Evolutionary conservation across 2,888 invertebrate species (phyloP), one percentile per base, ranked within the genome.

Genomic region (Sinohyriopsis cumingii): DNA sequence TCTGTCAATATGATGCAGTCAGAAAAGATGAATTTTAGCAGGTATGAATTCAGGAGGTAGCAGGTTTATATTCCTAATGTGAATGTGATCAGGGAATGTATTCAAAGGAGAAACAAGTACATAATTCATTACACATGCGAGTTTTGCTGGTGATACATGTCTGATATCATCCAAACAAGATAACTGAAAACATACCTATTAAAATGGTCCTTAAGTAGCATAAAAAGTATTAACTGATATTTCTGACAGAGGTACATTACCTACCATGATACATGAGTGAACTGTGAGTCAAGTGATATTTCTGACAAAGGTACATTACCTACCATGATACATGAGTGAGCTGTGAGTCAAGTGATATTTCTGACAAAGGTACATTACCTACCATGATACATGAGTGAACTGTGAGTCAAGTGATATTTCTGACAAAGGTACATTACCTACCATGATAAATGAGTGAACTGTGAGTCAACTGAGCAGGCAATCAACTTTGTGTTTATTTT

Each of bases 381-480:
- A 92, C 99, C 99, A 99, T 55, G 99, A 99, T 88, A 99, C 93
- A 90, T 99, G 99, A 45, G 95, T 95, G 92, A 96, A 99, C 91
- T 98, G 97, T 57, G 97, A 97, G 92, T 99, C 99, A 19, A 97
- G 97, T 67, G 98, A 98, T 4, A 33, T 33, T 33, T 33, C 33
- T n/a, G 28, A 63, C 25, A 33, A n/a, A 60, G 7, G 59, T n/a
- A 61, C 6, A 61, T 5, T 24, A 71, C 75, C 71, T 77, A 92
- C 99, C 99, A 99, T 55, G 99, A 99, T 88, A 99, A 93, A 90
- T 99, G 99, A 45, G 95, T 95, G 92, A 96, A 99, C 91, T 98
- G 97, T 59, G 97, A 97, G 92, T 99, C 99, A 19, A 97, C 98
- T 67, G 98, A 98, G 75, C 95, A 96, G 68, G 94, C 99, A 83